Percentiles rank a stretch among this genome's conserved stretches.
These are phyloP conservation scores for Sylvilagus bachmani DNA, from an alignment of 2,113 vertebrate genomes.

Conservation along the genomic window DNA sequence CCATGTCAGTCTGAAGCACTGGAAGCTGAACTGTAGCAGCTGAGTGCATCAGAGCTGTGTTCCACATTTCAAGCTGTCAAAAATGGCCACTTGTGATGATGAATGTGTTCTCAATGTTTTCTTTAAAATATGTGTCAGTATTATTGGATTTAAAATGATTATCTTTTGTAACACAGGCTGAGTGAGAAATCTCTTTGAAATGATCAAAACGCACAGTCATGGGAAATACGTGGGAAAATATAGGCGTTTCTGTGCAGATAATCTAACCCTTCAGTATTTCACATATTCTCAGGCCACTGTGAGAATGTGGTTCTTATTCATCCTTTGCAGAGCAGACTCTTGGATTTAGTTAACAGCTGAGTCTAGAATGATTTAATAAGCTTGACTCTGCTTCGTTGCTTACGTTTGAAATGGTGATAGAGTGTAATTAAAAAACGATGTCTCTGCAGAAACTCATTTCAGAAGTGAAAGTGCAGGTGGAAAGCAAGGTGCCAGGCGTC, in stretches of 20 bases:
- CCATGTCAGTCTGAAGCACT: conserved; percentile 38
- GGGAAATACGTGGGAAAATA: conserved; percentile 64
- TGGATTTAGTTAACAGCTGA: conserved; percentile 73
- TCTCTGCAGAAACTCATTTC: conserved; percentile 93
- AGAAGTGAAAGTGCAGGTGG: conserved; percentile 95
- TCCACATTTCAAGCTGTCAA: conserved; percentile 53
- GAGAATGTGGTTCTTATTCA: conserved; percentile 82
- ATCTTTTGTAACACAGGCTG: conserved; percentile 2
- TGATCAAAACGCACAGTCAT: conserved; percentile 53
- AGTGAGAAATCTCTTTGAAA: conserved; percentile 68
- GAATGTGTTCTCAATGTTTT: conserved; percentile 48
- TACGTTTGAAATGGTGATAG: conserved; percentile 56
- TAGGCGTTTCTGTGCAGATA: conserved; percentile 75
- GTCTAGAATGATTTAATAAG: conserved; percentile 65
- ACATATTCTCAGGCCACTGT: conserved; percentile 75
- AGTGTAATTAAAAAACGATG: conserved; percentile 76
- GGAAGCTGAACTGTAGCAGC: conserved; percentile 67
- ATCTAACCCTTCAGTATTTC: conserved; percentile 75
- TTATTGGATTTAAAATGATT: conserved; percentile 41
- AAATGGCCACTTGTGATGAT: conserved; percentile 8
- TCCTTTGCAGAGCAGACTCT: conserved; percentile 75
- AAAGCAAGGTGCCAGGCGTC: conserved; percentile 93
- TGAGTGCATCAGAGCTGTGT: conserved; percentile 39
- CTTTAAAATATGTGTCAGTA: conserved; percentile 66
- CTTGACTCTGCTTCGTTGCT: conserved; percentile 64